Base-by-base conservation (phyloP, 2,888 invertebrate species). In the Luperina nickerlii region DNA sequence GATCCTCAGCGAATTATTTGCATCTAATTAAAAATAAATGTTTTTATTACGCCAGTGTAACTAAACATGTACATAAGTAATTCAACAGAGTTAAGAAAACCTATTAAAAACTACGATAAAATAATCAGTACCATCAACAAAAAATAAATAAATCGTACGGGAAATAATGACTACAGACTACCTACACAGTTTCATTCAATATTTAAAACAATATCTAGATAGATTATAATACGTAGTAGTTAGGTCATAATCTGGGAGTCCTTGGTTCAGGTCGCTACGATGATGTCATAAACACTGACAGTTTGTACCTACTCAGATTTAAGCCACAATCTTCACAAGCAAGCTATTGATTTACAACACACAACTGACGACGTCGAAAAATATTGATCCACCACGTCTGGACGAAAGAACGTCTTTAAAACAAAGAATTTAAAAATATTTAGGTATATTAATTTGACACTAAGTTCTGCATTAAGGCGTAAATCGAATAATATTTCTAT, bases 241-340 rank as follows among this genome's bases (percentile, higher is more conserved):
- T 45, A 5, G 27, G 45, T 48, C 68, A 60, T 80, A 81, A 81
- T 81, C 79, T 71, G 62, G 69, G 70, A 86, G 90, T 87, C 92
- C 92, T 90, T 91, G 91, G 87, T 85, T 89, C 83, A 86, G 87
- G 86, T 89, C 89, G 79, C 79, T 83, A 78, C 74, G 88, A 86
- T 94, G 94, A 94, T 93, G 94, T 94, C 94, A 94, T 92, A 85
- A 85, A 74, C 73, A 80, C 73, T 54, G 82, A 76, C 67, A 65
- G 76, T 75, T 75, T 54, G 38, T 45, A 67, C 32, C 32, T 32
- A 32, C 68, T 62, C 45, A 75, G 78, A 62, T 71, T 83, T 78
- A 48, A 48, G 54, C 75, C 70, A 60, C 38, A 78, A 71, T 78
- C 82, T 87, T 86, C 81, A 74, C 76, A 82, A 79, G 42, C 65